Evolutionary conservation across 2,797 vertebrate species (phyloP).

Genomic region (Rhabdophis nuchalis): DNA sequence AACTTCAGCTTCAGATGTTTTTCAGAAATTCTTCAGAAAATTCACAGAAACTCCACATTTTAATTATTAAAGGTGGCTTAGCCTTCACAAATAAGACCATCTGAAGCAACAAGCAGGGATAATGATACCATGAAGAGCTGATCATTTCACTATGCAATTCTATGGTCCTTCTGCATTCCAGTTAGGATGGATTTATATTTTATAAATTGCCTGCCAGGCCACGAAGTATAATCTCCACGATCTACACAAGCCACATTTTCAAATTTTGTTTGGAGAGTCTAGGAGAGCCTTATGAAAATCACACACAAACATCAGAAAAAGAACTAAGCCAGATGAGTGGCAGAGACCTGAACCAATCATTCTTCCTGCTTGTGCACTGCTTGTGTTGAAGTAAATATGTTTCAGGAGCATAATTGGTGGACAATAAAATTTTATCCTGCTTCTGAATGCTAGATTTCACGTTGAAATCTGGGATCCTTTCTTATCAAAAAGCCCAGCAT

Average conservation of each 20-base stretch:
- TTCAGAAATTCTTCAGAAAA: not conserved
- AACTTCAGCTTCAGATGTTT: not conserved
- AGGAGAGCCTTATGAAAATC: slow-evolving; percentile 67
- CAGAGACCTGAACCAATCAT: slow-evolving; percentile 54
- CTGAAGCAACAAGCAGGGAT: not conserved
- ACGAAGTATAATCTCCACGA: slow-evolving; percentile 57
- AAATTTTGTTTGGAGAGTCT: slow-evolving; percentile 64
- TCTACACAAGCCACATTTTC: slow-evolving; percentile 67
- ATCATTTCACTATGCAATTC: not conserved
- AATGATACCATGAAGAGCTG: not conserved
- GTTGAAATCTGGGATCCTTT: slow-evolving; percentile 51
- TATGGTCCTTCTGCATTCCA: slow-evolving; percentile 30
- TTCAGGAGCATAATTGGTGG: slow-evolving; percentile 29
- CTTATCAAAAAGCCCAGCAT: slow-evolving; percentile 51
- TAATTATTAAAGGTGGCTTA: slow-evolving; percentile 11
- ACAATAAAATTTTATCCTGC: slow-evolving; percentile 64
- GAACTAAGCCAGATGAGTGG: slow-evolving; percentile 66
- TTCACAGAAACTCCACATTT: not conserved
- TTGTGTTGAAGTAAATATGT: slow-evolving; percentile 63
- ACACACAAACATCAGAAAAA: slow-evolving; percentile 63
- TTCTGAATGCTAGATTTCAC: slow-evolving; percentile 40
- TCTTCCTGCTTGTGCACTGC: slow-evolving; percentile 68
- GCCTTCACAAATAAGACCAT: not conserved
- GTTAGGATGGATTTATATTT: slow-evolving; percentile 53
- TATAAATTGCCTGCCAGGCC: slow-evolving; percentile 46